phyloP scores from a whole-genome alignment of 1,140 invertebrate genomes.

The Helicoverpa armigera region DNA sequence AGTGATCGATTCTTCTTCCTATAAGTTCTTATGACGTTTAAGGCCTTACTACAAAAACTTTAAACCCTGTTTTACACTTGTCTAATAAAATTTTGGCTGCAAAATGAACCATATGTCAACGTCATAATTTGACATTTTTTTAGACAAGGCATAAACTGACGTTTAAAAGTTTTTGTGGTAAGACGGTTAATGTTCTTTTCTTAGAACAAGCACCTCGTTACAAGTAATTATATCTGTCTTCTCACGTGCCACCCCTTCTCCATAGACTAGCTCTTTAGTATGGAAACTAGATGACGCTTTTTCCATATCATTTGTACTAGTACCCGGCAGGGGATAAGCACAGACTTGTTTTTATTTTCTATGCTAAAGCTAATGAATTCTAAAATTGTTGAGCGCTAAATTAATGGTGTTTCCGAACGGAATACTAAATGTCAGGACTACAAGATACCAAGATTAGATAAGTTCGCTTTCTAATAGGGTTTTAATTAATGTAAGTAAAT shows the following conservation, averaged over 20 bases:
- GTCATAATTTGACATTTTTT: too few relatives aligned
- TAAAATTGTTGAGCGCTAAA: slow-evolving; percentile 37
- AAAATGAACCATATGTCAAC: too few relatives aligned
- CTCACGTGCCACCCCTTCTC: background rate
- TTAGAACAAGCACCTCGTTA: too few relatives aligned
- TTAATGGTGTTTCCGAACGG: slow-evolving; percentile 18
- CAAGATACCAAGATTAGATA: slow-evolving; percentile 3
- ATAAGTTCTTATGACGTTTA: too few relatives aligned
- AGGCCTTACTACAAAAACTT: too few relatives aligned
- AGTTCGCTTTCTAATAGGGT: slow-evolving; percentile 18
- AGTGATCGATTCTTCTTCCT: too few relatives aligned
- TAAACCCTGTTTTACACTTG: too few relatives aligned
- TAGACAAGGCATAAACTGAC: too few relatives aligned
- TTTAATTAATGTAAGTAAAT: slow-evolving; percentile 14
- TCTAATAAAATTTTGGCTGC: too few relatives aligned
- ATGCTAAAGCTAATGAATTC: slow-evolving; percentile 30
- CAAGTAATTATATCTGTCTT: background rate
- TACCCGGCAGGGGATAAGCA: background rate
- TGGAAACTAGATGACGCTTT: slow-evolving; percentile 47
- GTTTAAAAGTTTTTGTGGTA: too few relatives aligned
- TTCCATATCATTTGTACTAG: slow-evolving; percentile 38
- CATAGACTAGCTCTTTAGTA: slow-evolving; percentile 24
- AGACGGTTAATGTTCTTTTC: too few relatives aligned
- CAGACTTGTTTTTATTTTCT: slow-evolving; percentile 34
- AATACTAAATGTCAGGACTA: slow-evolving; percentile 8